These are phyloP conservation scores for Pithys albifrons DNA, from an alignment of 2,113 vertebrate species.

Conservation along the genomic window DNA sequence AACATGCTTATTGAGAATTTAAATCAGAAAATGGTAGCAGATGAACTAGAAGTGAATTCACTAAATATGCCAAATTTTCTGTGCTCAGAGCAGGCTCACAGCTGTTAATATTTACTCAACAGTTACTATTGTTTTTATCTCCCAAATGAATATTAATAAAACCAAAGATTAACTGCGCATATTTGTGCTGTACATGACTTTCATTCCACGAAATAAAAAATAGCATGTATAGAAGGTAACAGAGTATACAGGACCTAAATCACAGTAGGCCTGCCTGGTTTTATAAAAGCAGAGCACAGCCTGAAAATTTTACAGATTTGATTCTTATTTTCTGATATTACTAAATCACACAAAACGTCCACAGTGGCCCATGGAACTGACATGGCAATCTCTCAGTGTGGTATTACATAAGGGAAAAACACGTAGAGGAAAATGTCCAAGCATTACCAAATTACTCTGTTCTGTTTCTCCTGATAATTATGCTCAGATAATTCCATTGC, in stretches of 20 bases:
- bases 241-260: neutral
- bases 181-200: neutral
- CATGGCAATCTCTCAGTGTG: fast-evolving
- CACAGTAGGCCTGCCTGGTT: neutral
- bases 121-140: slow-evolving; percentile 52
- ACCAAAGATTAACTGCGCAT: neutral
- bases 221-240: neutral
- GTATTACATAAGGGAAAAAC: neutral
- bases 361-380: neutral
- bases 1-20: slow-evolving; percentile 33
- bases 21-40: slow-evolving; percentile 39
- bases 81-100: slow-evolving; percentile 30
- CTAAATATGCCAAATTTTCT: slow-evolving; percentile 33
- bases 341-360: neutral
- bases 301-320: neutral
- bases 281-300: neutral
- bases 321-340: neutral
- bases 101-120: slow-evolving; percentile 64
- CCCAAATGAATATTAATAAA: slow-evolving; percentile 39
- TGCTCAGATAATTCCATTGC: neutral
- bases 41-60: slow-evolving; percentile 42
- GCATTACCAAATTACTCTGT: neutral
- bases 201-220: neutral
- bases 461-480: neutral
- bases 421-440: neutral